Evolutionary conservation across 1,140 invertebrate species (phyloP).

Genomic region (Drosophila pallidifrons): DNA sequence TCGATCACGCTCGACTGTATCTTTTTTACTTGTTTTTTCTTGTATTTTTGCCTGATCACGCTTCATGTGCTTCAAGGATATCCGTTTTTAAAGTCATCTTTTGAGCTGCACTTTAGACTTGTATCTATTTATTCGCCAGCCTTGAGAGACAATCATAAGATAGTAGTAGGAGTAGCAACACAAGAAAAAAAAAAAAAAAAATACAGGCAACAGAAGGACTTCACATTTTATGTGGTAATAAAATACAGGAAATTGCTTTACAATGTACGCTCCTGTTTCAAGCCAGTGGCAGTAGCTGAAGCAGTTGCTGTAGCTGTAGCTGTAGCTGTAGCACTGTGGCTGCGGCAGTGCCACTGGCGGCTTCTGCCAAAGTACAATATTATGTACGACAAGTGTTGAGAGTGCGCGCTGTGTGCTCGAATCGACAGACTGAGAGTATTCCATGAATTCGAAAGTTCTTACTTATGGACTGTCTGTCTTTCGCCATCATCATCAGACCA

Average conservation of each 20-base stretch:
- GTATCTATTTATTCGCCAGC: slow-evolving; percentile 44
- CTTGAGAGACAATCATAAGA: slow-evolving; percentile 50
- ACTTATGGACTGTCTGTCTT: slow-evolving; percentile 39
- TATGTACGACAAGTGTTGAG: slow-evolving; percentile 65
- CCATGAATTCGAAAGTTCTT: slow-evolving; percentile 61
- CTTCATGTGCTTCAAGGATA: slow-evolving; percentile 30
- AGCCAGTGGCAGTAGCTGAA: slow-evolving; percentile 13
- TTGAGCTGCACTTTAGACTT: slow-evolving; percentile 38
- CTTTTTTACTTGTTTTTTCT: too few species aligned
- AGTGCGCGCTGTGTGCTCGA: slow-evolving; percentile 34
- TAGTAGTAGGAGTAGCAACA: slow-evolving; percentile 7
- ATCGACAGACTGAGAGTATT: slow-evolving; percentile 36
- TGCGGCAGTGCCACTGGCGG: slow-evolving; percentile 36
- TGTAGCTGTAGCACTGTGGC: not conserved
- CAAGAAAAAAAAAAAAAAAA: too few species aligned
- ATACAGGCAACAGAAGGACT: slow-evolving; percentile 23
- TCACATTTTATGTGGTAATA: slow-evolving; percentile 63
- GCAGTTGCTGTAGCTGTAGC: not conserved
- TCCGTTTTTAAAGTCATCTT: slow-evolving; percentile 43
- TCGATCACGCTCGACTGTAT: too few species aligned
- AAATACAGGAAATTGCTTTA: slow-evolving; percentile 75
- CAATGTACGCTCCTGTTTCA: slow-evolving; percentile 56
- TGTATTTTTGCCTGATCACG: slow-evolving; percentile 9
- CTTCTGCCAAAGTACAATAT: slow-evolving; percentile 63
- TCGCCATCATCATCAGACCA: slow-evolving; percentile 22